Percentiles rank a stretch among this genome's conserved stretches.
Evolutionary conservation across 2,888 invertebrate species (phyloP).

Genomic region (Pterobdella sp.): DNA sequence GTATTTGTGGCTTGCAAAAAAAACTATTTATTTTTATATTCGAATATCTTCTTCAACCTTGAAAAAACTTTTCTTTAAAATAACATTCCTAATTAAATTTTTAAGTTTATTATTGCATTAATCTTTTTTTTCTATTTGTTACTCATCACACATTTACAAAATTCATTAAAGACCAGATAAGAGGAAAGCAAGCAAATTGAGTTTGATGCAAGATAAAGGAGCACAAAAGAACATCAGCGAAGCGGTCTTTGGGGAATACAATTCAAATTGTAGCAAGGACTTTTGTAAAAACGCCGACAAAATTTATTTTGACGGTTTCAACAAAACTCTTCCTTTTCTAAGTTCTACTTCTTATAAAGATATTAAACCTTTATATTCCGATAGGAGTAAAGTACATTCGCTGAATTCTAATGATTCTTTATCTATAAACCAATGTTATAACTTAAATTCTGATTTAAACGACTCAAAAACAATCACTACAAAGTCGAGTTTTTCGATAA

Average conservation of each 20-base stretch:
- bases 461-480: neutral
- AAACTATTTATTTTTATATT: too few species aligned
- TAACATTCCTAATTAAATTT: too few species aligned
- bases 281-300: neutral
- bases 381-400: neutral
- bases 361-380: neutral
- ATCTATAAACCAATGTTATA: neutral
- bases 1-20: too few species aligned
- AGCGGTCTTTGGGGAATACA: neutral
- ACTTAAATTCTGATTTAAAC: neutral
- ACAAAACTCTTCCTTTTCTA: neutral
- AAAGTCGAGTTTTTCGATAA: neutral
- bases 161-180: neutral
- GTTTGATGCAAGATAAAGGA: neutral
- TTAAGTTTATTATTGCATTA: neutral
- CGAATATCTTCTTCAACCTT: too few species aligned
- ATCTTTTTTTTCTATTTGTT: neutral
- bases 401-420: neutral
- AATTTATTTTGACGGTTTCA: neutral
- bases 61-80: too few species aligned
- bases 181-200: neutral
- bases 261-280: neutral
- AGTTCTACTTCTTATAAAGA: neutral
- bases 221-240: neutral
- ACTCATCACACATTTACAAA: conserved; percentile 3